Percentiles rank a stretch among this genome's conserved stretches.
phyloP scores from a whole-genome alignment of 2,888 invertebrate genomes.

The Drosophila macrospina region DNA sequence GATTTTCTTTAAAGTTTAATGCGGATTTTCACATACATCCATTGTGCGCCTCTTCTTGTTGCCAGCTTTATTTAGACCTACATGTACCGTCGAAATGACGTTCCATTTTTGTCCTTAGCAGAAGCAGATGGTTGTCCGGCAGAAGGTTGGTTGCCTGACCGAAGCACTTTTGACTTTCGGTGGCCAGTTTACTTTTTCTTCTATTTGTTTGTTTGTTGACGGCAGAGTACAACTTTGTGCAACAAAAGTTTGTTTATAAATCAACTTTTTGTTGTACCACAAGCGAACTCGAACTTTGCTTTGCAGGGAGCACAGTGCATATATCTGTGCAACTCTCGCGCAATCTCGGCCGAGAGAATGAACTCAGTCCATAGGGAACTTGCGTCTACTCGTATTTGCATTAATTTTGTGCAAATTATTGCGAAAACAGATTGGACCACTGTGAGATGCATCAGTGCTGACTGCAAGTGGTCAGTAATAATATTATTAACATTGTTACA shows the following conservation, averaged over 20 bases:
- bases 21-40: constrained; percentile 41
- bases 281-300: constrained; percentile 37
- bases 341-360: constrained; percentile 36
- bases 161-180: constrained; percentile 37
- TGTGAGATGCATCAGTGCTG: constrained; percentile 22
- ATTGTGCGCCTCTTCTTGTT: constrained; percentile 34
- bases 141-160: constrained; percentile 6
- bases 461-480: not conserved
- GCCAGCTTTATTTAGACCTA: not conserved
- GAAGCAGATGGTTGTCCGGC: constrained; percentile 25
- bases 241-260: constrained; percentile 75
- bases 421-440: constrained; percentile 68
- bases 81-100: not conserved
- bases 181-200: constrained; percentile 17
- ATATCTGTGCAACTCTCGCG: constrained; percentile 43
- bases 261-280: constrained; percentile 63
- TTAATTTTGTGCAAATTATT: constrained; percentile 69
- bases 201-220: constrained; percentile 59
- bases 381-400: constrained; percentile 46
- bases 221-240: constrained; percentile 62
- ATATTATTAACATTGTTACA: constrained; percentile 8
- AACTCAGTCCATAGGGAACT: constrained; percentile 47
- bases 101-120: not conserved
- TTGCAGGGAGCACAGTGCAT: constrained; percentile 10
- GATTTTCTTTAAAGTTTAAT: constrained; percentile 33